Evolutionary conservation across 2,113 vertebrate species (phyloP), one percentile per base, ranked within the genome.

Genomic region (Gasterosteus nipponicus): DNA sequence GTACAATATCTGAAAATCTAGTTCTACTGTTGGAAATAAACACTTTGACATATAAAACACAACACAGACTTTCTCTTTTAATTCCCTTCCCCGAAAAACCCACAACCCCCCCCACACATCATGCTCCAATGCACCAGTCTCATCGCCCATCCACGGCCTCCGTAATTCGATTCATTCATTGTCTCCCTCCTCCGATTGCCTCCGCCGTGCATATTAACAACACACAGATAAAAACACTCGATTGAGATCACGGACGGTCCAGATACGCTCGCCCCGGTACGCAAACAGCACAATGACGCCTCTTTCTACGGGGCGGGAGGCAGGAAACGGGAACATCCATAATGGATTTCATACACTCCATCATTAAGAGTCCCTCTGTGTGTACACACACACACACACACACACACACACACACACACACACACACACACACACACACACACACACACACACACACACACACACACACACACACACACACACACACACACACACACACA

Each of bases 131-230:
- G 85, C 82, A 78, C 86, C 81, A 59, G 70, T 88, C 85, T 87
- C 85, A 78, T 77, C 31, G 81, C 77, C 66, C 66, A 19, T 82
- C 72, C 73, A 42, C 66, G 38, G 72, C 61, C 69, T 59, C 75
- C 56, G 72, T 84, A 88, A 90, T 92, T 87, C 64, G 57, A 89
- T 84, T 90, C 84, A 89, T 90, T 90, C 75, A 81, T 91, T 91
- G 78, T 86, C 80, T 77, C 75, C 74, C 51, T 68, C 69, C 75
- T 82, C 66, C 56, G 14, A 73, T 84, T 78, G 88, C 78, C 73
- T 80, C 73, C 60, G 81, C 84, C 77, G 65, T 83, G 88, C 86
- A 87, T 92, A 88, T 91, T 89, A 91, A 92, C 86, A 89, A 85
- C 64, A 46, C 73, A 19, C 75, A 78, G 84, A 89, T 80, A 86